Evolutionary conservation across 35 echinoderm and acorn worm genomes (phyloP), one percentile per base, ranked within the genome.

Genomic region (Eucidaris tribuloides): DNA sequence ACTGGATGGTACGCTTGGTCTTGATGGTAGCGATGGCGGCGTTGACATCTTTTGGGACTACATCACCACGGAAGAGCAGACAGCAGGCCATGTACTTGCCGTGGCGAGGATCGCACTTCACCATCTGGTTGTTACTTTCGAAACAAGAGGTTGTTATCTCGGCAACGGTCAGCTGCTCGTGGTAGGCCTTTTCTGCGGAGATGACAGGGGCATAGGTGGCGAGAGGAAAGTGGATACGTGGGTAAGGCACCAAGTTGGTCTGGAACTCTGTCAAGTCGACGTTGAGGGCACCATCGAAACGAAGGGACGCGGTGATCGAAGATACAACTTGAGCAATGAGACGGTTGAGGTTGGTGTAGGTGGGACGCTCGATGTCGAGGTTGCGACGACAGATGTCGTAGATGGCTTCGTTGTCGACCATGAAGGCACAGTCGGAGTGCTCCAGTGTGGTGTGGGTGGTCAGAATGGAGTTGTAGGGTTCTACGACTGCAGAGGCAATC

Each of bases 231-330:
- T 93, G 91, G 28, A 93, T 93, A 83, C 91, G 84, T 87, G 91
- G 89, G n/a, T 91, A 91, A 40, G 89, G 89, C 79, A 91, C 89
- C 89, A 91, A 79, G 89, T 91, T 91, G 71, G 89, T 91, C 60
- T 91, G 89, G 71, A 91, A 91, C 58, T 91, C 89, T 1, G 89
- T 91, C 42, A 91, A 64, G 32, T 81, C 77, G 54, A 81, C 77
- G 41, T 81, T 81, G 11, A 88, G 58, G 43, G 74, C 76, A 46
- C 77, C 85, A 49, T 79, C 74, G 62, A 88, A 81, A 22, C 85
- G 74, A n/a, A n/a, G n/a, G n/a, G n/a, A n/a, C n/a, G n/a, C n/a
- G n/a, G 81, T 83, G 40, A 83, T 83, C 2, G 81, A 83, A 43
- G 81, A 83, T 45, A 83, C 81, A 20, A 65, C 58, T 65, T 83